These are phyloP conservation scores for Phorcus lineatus DNA, from an alignment of 2,888 invertebrate species.

Conservation along the genomic window DNA sequence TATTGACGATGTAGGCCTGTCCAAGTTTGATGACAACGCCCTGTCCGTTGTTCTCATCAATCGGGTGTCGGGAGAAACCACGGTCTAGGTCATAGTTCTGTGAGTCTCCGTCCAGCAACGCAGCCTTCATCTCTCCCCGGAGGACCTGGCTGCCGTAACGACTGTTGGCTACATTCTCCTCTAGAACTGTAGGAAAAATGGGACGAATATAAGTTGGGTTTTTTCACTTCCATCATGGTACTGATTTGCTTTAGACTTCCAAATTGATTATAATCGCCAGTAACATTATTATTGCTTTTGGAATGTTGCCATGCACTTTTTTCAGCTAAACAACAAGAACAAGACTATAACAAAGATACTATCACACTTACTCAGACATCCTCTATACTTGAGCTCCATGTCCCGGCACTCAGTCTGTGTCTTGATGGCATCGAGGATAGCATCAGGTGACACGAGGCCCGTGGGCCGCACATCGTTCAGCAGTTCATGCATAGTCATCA, in stretches of 20 bases:
- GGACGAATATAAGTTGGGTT: no score
- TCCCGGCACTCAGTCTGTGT: constrained; percentile 87
- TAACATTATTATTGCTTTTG: not conserved
- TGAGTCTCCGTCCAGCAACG: constrained; percentile 90
- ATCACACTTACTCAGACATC: constrained; percentile 75
- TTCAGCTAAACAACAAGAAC: not conserved
- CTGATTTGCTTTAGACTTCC: not conserved
- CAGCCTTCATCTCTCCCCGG: constrained; percentile 91
- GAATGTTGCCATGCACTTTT: not conserved
- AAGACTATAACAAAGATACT: not conserved
- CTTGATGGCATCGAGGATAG: constrained; percentile 94
- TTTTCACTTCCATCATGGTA: no score
- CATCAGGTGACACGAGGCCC: constrained; percentile 89
- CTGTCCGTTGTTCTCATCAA: constrained; percentile 83
- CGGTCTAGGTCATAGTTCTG: constrained; percentile 82
- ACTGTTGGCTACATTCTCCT: constrained; percentile 92
- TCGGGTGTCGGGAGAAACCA: constrained; percentile 91
- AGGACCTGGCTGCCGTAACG: constrained; percentile 90
- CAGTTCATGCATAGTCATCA: constrained; percentile 91
- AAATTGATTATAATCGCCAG: not conserved
- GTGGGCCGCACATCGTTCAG: constrained; percentile 92
- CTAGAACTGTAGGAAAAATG: constrained; percentile 81
- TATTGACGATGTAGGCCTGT: constrained; percentile 90
- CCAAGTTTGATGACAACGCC: constrained; percentile 90
- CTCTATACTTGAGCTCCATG: constrained; percentile 89